Percentiles rank a stretch among this genome's conserved stretches.
Evolutionary conservation across 1,140 invertebrate species (phyloP).

Genomic region (Cotesia glomerata): DNA sequence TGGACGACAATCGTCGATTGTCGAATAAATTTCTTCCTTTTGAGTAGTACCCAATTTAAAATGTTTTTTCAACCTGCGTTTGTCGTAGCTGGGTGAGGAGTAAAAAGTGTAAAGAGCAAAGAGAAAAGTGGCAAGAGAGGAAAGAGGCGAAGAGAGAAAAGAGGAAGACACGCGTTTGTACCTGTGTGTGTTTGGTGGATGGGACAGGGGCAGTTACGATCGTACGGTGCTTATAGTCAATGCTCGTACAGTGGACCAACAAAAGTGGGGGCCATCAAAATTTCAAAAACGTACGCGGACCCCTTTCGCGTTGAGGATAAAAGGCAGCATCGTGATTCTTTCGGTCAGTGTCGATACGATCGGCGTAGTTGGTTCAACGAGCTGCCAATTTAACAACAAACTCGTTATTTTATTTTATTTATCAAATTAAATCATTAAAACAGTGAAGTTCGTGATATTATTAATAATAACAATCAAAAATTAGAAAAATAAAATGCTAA

Average conservation of each 20-base stretch:
- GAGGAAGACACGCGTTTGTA: background rate
- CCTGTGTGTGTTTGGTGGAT: background rate
- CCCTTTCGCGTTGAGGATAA: constrained; percentile 64
- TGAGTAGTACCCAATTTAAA: background rate
- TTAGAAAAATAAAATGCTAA: constrained; percentile 61
- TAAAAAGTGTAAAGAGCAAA: background rate
- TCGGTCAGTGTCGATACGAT: constrained; percentile 63
- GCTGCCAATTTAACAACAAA: constrained; percentile 23
- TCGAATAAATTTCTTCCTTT: too few relatives aligned
- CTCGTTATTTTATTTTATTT: constrained; percentile 17
- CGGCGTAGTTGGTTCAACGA: constrained; percentile 49
- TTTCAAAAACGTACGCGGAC: constrained; percentile 65
- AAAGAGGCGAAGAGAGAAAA: background rate
- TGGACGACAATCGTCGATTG: background rate
- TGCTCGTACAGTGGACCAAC: constrained; percentile 30
- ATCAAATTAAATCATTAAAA: background rate
- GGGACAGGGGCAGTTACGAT: background rate
- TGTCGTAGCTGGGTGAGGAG: too few relatives aligned
- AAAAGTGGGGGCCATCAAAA: constrained; percentile 75
- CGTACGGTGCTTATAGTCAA: constrained; percentile 7
- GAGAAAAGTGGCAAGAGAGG: constrained; percentile 7
- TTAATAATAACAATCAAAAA: constrained; percentile 17
- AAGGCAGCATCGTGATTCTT: constrained; percentile 64
- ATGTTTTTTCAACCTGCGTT: too few relatives aligned
- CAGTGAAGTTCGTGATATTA: constrained; percentile 15